A percentile compares a stretch with the other conserved stretches of the same genome.
Evolutionary conservation across 2,113 vertebrate genomes (phyloP).

Genomic region (Rousettus leschenaultii): DNA sequence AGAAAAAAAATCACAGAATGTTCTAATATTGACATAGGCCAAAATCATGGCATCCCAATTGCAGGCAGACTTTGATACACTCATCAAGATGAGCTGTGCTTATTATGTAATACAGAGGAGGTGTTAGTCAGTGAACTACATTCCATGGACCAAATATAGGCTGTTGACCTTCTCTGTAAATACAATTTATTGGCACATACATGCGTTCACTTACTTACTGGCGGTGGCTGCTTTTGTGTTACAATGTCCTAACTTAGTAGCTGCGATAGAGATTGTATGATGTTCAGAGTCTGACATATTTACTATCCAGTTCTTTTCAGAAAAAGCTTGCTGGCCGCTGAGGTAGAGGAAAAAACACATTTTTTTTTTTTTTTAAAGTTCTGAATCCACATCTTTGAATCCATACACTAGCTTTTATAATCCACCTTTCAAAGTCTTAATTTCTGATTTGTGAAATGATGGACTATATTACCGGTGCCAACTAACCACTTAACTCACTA

Average conservation of each 20-base stretch:
- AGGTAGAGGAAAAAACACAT: background rate
- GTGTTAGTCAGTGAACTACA: background rate
- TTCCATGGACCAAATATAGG: background rate
- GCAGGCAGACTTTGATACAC: background rate
- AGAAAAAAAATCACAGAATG: background rate
- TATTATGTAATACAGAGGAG: background rate
- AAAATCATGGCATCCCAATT: background rate
- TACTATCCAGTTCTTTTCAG: background rate
- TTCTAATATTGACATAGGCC: background rate
- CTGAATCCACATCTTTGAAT: background rate
- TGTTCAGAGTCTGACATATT: background rate
- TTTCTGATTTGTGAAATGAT: slow-evolving; percentile 6
- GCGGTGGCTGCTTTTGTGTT: background rate
- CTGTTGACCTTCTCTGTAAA: background rate
- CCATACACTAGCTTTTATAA: background rate
- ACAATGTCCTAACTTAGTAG: background rate
- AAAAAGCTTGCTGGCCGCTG: background rate
- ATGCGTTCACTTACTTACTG: background rate
- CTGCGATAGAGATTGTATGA: background rate
- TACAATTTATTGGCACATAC: background rate
- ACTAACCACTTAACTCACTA: background rate
- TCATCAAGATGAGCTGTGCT: background rate
- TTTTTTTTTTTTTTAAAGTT: background rate
- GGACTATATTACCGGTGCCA: background rate
- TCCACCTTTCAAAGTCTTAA: background rate